A percentile compares a stretch with the other conserved stretches of the same genome.
These are phyloP conservation scores for Exephanes ischioxanthus DNA, from an alignment of 2,888 invertebrate genomes.

Conservation along the genomic window DNA sequence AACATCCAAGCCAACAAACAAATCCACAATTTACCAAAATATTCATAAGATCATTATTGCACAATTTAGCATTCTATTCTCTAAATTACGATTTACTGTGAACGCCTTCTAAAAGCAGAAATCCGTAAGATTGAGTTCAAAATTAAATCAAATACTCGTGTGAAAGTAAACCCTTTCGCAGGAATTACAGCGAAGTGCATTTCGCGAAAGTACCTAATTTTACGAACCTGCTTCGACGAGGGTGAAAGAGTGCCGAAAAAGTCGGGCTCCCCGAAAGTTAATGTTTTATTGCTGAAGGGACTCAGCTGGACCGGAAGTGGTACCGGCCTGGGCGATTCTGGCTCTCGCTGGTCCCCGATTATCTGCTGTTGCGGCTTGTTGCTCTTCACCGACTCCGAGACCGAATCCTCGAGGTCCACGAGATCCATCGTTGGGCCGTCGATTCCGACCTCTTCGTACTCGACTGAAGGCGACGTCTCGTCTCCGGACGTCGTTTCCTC, in stretches of 20 bases:
- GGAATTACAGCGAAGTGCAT: background rate
- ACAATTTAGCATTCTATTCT: too few relatives aligned
- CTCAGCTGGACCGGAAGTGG: conserved; percentile 25
- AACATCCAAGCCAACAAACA: too few relatives aligned
- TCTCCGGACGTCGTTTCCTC: conserved; percentile 56
- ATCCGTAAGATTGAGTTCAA: too few relatives aligned
- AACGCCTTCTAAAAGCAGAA: too few relatives aligned
- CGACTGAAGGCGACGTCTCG: conserved; percentile 56
- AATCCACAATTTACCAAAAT: too few relatives aligned
- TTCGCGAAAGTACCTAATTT: background rate
- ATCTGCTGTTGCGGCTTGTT: conserved; percentile 22
- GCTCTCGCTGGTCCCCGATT: conserved; percentile 27
- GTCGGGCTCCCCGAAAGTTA: conserved; percentile 63
- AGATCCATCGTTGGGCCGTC: conserved; percentile 36
- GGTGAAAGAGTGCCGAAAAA: conserved; percentile 78
- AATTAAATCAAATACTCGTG: too few relatives aligned
- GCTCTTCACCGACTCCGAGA: conserved; percentile 7
- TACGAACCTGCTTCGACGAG: conserved; percentile 75
- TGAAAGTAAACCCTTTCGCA: background rate
- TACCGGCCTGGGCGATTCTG: conserved; percentile 11
- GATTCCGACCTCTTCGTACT: conserved; percentile 52
- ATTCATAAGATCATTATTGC: too few relatives aligned
- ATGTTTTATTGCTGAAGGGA: conserved; percentile 27
- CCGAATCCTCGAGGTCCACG: conserved; percentile 17
- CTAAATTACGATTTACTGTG: too few relatives aligned